Evolutionary conservation across 2,113 vertebrate genomes (phyloP).

Genomic region (Eubucco bourcierii): DNA sequence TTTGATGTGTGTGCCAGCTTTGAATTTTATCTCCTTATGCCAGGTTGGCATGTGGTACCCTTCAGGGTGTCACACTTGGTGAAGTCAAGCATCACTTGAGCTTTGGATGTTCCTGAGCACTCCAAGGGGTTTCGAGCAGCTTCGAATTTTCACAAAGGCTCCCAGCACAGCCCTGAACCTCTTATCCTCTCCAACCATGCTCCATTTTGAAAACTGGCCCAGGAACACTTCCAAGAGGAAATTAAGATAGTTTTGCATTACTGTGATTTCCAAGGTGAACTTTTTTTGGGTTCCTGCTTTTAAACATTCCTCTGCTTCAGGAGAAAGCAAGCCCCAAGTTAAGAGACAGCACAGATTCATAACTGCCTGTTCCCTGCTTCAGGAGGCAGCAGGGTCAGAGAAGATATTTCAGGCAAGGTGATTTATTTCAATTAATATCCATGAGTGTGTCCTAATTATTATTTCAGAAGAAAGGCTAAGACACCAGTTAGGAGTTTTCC

Average conservation of each 20-base stretch:
- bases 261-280: background rate
- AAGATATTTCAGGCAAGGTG: background rate
- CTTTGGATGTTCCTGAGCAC: background rate
- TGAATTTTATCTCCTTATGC: constrained; percentile 40
- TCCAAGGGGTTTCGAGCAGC: background rate
- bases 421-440: constrained; percentile 13
- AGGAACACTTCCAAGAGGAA: background rate
- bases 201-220: background rate
- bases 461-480: background rate
- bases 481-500: background rate
- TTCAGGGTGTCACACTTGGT: constrained; percentile 45
- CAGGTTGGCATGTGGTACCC: constrained; percentile 57
- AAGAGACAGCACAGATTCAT: background rate
- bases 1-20: constrained; percentile 32
- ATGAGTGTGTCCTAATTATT: background rate
- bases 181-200: background rate
- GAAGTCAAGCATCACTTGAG: constrained; percentile 21
- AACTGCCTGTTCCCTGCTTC: background rate
- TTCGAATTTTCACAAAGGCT: constrained; percentile 34
- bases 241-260: constrained; percentile 6
- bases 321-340: background rate
- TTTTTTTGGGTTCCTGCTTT: background rate
- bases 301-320: background rate
- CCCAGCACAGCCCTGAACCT: background rate
- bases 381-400: background rate